Base-by-base conservation (phyloP, 2,113 vertebrate genomes). In the Tenrec ecaudatus region DNA sequence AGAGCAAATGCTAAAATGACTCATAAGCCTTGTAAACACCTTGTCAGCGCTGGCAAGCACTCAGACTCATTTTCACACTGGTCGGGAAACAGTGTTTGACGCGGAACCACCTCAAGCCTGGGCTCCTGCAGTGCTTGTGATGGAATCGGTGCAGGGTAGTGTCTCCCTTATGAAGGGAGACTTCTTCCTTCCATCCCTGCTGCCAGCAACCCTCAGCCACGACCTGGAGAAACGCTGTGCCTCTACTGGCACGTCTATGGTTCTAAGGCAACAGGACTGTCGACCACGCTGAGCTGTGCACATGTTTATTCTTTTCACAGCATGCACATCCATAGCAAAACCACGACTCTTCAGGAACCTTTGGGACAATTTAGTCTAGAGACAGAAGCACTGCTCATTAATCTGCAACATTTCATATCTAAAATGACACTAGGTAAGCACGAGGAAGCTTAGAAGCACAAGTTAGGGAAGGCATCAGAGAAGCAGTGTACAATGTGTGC, bases 1-100 rank as follows among this genome's bases (percentile, higher is more conserved):
- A 92, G 57, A 88, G 75, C 81, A 88, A 92, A 96, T n/a, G 43
- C 69, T 75, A 91, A 89, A 71, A 90, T 94, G 95, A 95, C 88
- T 97, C 94, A 95, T 66, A 80, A 96, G 86, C 76, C 58, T 90
- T 92, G 78, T 83, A 95, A 95, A 95, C 58, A 89, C 64, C 31
- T 3, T 85, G 78, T 86, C 69, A 77, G 58, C 90, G 91, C 36
- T 78, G 95, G 20, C 16, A 90, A 88, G 23, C 68, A 19, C 75
- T 66, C 4, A 58, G 86, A 88, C 83, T 62, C 88, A 96, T 91
- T 86, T 92, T 94, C 76, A 57, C 12, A 11, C 12, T 73, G 91
- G 88, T 29, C 76, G 64, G 14, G 91, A 92, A 78, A 88, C 69
- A 96, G 27, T 79, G 96, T 95, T 93, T 92, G 53, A 82, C 73